phyloP scores from a whole-genome alignment of 2,888 invertebrate species.

The Pterobdella sp. region DNA sequence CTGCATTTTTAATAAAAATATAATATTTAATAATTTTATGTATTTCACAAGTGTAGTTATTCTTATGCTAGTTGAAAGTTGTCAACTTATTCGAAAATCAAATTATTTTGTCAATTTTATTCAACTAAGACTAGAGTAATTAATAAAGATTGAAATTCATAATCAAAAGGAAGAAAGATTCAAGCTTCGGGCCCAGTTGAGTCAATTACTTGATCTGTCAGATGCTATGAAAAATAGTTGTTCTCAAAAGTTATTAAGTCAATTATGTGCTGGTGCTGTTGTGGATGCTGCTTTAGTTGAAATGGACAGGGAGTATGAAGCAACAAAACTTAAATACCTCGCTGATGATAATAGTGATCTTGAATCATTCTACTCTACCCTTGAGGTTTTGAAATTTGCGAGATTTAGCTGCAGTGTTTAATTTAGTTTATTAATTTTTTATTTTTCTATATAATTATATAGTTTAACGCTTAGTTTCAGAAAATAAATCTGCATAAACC shows the following conservation, averaged over 20 bases:
- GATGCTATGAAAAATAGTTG: slow-evolving; percentile 58
- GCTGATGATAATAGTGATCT: slow-evolving; percentile 44
- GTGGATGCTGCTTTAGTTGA: slow-evolving; percentile 35
- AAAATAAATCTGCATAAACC: background rate
- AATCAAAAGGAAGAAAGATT: slow-evolving; percentile 43
- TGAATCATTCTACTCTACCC: slow-evolving; percentile 91
- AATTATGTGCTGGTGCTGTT: slow-evolving; percentile 33
- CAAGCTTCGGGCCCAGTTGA: slow-evolving; percentile 60
- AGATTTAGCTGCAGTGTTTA: background rate
- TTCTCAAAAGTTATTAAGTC: slow-evolving; percentile 26
- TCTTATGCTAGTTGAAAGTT: too few relatives aligned
- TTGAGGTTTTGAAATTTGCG: slow-evolving; percentile 58
- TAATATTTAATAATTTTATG: too few relatives aligned
- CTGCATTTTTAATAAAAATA: too few relatives aligned
- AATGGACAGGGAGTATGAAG: slow-evolving; percentile 37
- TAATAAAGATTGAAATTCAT: too few relatives aligned
- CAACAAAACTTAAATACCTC: slow-evolving; percentile 24
- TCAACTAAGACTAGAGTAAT: too few relatives aligned
- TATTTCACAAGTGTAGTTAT: too few relatives aligned
- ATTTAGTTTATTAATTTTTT: background rate
- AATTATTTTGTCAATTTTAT: too few relatives aligned
- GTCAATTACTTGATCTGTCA: slow-evolving; percentile 71
- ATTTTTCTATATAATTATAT: background rate
- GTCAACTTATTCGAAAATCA: too few relatives aligned
- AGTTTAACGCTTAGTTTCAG: background rate